Evolutionary conservation across 2,797 vertebrate genomes (phyloP), one percentile per base, ranked within the genome.

Genomic region (Manis pentadactyla): DNA sequence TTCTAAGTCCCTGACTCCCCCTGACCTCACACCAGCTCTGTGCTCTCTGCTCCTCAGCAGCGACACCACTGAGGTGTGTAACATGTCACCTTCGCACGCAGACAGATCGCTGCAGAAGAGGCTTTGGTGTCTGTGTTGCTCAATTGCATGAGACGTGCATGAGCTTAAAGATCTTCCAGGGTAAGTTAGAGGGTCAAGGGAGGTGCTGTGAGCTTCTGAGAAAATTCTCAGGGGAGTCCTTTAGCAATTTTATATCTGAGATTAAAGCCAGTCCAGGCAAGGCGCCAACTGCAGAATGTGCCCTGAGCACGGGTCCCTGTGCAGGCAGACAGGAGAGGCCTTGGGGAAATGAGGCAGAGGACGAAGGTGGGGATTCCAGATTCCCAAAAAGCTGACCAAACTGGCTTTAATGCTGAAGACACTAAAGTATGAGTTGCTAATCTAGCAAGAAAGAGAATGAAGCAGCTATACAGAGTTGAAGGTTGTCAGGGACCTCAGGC

Each of bases 101-200:
- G 2, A 9, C 21, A 39, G 94, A 97, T 78, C 94, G 3, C 25
- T 98, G 97, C 34, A 96, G 97, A 82, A 94, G 93, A 63, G 97
- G 83, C 25, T 96, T 94, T 14, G 96, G 95, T 15, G 2, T 81
- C 21, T 98, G 97, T 55, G 1, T 12, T 42, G 94, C 97, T 68
- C 2, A 59, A 86, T 66, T 77, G 25, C 0, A 81, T 0, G 96
- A 97, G 92, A 7, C 10, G 2, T 98, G 97, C 74, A 92, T 98
- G 97, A 61, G 0, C 6, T 63, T 98, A 34, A 84, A 55, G 49
- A 68, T 96, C 64, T 87, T 39, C 31, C 15, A 27, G 34, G 1
- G 97, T 98, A 93, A 98, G 96, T 84, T n/a, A 34, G n/a, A 53
- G 81, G 46, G 23, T 31, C 29, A 0, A 2, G 55, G 34, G 64